These are phyloP conservation scores for Meles meles DNA, from an alignment of 2,113 vertebrate species.

Conservation along the genomic window DNA sequence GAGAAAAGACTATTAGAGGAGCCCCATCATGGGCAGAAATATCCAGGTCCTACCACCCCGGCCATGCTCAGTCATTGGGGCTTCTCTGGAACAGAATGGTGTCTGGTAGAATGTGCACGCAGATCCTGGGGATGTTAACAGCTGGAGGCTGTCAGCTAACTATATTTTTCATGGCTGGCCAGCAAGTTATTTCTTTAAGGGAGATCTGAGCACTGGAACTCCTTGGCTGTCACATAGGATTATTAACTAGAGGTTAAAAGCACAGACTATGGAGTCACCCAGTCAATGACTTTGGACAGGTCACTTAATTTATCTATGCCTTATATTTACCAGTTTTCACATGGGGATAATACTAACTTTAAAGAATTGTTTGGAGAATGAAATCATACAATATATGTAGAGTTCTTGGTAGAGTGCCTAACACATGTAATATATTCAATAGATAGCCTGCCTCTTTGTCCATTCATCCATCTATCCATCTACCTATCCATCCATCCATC, in stretches of 20 bases:
- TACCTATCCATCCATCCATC: background rate
- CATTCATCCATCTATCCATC: background rate
- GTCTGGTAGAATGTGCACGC: background rate
- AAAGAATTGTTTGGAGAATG: background rate
- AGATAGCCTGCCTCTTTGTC: background rate
- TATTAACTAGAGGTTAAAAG: background rate
- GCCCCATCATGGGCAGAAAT: background rate
- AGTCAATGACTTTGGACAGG: background rate
- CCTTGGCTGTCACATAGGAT: background rate
- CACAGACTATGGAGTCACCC: background rate
- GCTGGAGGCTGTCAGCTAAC: background rate
- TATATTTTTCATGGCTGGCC: background rate
- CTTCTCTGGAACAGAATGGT: background rate
- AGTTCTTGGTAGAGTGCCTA: background rate
- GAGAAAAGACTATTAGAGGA: background rate
- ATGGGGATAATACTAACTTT: conserved; percentile 14
- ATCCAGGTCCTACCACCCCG: background rate
- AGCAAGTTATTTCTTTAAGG: background rate
- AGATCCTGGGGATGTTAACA: background rate
- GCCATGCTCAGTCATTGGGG: background rate
- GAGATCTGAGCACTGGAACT: background rate
- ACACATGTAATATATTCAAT: background rate
- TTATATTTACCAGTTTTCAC: background rate
- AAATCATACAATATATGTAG: background rate
- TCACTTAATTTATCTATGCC: background rate